Conservation (phyloP, 2,888 invertebrate genomes). For the Amiota communis region DNA sequence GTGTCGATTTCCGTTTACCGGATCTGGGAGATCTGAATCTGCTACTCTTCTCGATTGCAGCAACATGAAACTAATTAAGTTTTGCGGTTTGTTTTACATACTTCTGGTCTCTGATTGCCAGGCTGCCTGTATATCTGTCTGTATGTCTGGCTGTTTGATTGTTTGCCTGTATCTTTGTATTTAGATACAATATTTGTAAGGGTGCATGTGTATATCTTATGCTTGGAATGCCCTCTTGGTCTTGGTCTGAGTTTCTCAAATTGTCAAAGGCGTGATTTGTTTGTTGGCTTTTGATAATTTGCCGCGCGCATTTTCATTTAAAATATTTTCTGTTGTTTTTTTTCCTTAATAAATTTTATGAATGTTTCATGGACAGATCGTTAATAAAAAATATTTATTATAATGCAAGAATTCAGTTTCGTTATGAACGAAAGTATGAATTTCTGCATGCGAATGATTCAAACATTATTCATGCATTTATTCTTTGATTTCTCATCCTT, state of each 20-base stretch:
- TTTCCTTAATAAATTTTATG: conserved; percentile 46
- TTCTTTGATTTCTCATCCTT: conserved; percentile 21
- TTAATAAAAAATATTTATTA: too few species aligned
- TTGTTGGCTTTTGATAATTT: conserved; percentile 56
- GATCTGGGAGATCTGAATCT: conserved; percentile 28
- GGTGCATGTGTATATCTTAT: neutral
- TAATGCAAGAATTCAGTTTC: too few species aligned
- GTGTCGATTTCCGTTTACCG: conserved; percentile 60
- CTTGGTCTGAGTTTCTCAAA: neutral
- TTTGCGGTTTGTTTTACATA: conserved; percentile 55
- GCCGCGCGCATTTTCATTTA: conserved; percentile 46
- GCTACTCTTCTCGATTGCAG: conserved; percentile 43
- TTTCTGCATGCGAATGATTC: neutral
- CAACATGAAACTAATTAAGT: conserved; percentile 69
- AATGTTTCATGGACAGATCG: conserved; percentile 49
- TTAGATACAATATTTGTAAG: neutral
- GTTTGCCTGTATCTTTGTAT: neutral
- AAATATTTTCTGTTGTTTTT: conserved; percentile 30
- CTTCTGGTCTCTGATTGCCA: neutral
- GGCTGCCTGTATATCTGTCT: conserved; percentile 4
- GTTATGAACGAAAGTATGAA: too few species aligned
- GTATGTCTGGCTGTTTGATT: conserved; percentile 13
- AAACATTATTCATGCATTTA: conserved; percentile 26
- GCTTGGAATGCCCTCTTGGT: conserved; percentile 42
- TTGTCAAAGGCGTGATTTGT: conserved; percentile 55